Conservation (phyloP, 2,113 vertebrate genomes). For the Hoplias malabaricus region DNA sequence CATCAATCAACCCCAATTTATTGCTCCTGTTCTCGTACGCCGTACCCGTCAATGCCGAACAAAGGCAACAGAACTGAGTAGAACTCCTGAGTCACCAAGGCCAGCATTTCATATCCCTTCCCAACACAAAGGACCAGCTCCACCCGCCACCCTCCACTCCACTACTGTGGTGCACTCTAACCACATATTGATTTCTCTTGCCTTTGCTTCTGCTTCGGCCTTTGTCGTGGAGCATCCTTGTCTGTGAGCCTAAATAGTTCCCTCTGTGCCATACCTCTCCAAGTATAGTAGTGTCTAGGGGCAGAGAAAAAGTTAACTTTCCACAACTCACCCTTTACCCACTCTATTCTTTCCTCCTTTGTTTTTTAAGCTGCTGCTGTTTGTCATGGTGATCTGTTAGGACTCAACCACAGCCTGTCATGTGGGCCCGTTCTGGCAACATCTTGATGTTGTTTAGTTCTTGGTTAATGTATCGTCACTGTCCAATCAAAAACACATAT, state of each 20-base stretch:
- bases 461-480: too few relatives aligned
- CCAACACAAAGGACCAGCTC: background rate
- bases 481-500: too few relatives aligned
- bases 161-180: background rate
- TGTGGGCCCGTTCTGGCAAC: background rate
- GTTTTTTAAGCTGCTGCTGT: background rate
- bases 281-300: background rate
- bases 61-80: slow-evolving; percentile 1
- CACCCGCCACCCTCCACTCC: background rate
- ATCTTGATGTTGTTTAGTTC: background rate
- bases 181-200: slow-evolving; percentile 53
- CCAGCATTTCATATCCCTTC: background rate
- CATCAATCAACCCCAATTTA: slow-evolving; percentile 17
- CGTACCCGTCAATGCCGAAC: background rate
- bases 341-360: background rate
- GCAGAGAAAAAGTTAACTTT: slow-evolving; percentile 20
- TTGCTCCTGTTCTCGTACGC: background rate
- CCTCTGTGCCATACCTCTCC: background rate
- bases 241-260: slow-evolving; percentile 1
- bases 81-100: slow-evolving; percentile 5
- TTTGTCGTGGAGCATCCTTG: slow-evolving; percentile 18
- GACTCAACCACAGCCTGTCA: background rate
- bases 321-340: slow-evolving; percentile 13
- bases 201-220: slow-evolving; percentile 29
- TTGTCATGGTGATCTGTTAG: background rate